Percentiles rank a stretch among this genome's conserved stretches.
phyloP scores from a whole-genome alignment of 2,888 invertebrate species.

The Ochropleura plecta region DNA sequence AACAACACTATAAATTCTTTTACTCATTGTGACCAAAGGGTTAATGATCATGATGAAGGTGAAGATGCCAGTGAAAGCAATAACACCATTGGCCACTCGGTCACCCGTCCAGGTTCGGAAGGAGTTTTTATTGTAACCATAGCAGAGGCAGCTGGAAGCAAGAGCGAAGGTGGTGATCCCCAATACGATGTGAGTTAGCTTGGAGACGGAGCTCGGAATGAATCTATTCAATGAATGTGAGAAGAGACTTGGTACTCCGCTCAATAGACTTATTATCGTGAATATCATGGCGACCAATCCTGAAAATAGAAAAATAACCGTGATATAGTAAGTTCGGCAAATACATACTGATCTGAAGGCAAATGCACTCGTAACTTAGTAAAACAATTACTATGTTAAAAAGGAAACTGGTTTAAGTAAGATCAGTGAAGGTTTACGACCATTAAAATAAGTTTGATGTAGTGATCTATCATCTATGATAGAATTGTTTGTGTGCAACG shows the following conservation, averaged over 20 bases:
- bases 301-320: constrained; percentile 60
- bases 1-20: constrained; percentile 59
- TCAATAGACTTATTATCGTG: constrained; percentile 70
- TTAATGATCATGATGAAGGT: constrained; percentile 76
- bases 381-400: neutral
- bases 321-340: neutral
- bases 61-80: constrained; percentile 70
- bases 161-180: constrained; percentile 75
- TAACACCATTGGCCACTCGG: constrained; percentile 67
- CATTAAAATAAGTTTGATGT: neutral
- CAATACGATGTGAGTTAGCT: constrained; percentile 75
- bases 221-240: constrained; percentile 70
- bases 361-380: too few relatives aligned
- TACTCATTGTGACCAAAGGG: constrained; percentile 74
- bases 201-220: constrained; percentile 70
- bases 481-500: neutral
- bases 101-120: constrained; percentile 75
- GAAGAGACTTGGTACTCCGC: constrained; percentile 74
- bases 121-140: constrained; percentile 74
- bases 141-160: constrained; percentile 74
- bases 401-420: neutral
- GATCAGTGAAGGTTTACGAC: neutral
- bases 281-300: constrained; percentile 76
- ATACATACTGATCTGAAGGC: neutral
- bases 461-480: neutral